Base-by-base conservation (phyloP, 2,888 invertebrate species). In the Podabrus alpinus region DNA sequence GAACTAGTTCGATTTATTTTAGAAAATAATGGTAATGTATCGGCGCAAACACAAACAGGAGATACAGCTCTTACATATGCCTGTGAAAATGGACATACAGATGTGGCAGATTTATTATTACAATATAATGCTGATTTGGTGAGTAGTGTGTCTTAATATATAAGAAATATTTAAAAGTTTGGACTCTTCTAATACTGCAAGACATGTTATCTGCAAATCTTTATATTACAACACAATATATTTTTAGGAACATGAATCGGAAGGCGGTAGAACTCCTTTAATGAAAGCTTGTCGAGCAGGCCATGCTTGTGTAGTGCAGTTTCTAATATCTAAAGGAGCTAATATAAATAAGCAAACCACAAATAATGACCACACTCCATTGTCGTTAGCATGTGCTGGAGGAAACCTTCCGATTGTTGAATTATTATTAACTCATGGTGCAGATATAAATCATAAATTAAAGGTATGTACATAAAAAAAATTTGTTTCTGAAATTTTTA, bases 281-380 rank as follows among this genome's bases (percentile, higher is more conserved):
- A 99, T 99, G 99, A 99, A 98, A 89, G 98, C 99, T 21, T 97
- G 97, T 81, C 92, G 98, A 80, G 97, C 98, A 15, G 99, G 99
- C 0, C 98, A 99, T 88, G 89, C 96, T 71, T 97, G 97, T 88
- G 97, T 98, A 79, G 98, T 98, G 81, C 96, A 97, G 90, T 98
- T 97, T 89, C 93, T 99, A 77, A 94, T 98, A 80, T 92, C 93
- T 73, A 96, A 97, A 87, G 92, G 92, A 78, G 95, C 95, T 16
- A 93, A 95, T 86, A 94, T 95, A n/a, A 94, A 96, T 84, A 91
- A 93, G 79, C 94, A 95, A 88, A 96, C 97, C 9, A 95, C 95
- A 76, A 95, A 94, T 87, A 98, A 98, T 87, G 99, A 99, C 88
- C 98, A 98, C 88, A 99, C 98, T 15, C 97, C 99, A 21, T 90